These are phyloP conservation scores for Erpetoichthys calabaricus DNA, from an alignment of 2,797 vertebrate genomes.

Conservation along the genomic window DNA sequence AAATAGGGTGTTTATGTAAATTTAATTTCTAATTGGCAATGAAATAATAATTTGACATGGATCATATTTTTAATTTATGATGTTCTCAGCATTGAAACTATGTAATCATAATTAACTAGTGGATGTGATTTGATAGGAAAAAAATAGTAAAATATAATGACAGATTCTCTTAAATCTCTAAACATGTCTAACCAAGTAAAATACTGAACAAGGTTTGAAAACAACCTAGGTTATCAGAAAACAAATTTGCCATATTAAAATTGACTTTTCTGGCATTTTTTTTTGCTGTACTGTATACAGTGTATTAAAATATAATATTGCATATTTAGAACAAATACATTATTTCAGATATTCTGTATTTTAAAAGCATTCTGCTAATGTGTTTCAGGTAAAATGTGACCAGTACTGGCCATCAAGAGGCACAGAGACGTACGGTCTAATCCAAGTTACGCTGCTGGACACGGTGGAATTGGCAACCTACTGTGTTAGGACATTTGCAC, in stretches of 20 bases:
- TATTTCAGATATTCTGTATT: no score
- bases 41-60: slow-evolving; percentile 29
- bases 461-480: slow-evolving; percentile 94
- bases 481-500: slow-evolving; percentile 90
- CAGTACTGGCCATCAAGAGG: slow-evolving; percentile 95
- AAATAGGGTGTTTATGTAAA: background rate
- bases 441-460: slow-evolving; percentile 87
- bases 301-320: no score
- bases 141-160: slow-evolving; percentile 48
- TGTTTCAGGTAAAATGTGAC: slow-evolving; percentile 85
- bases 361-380: no score
- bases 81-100: slow-evolving; percentile 37
- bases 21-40: slow-evolving; percentile 23
- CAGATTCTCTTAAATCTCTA: slow-evolving; percentile 35
- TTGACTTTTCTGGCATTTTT: no score
- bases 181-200: slow-evolving; percentile 15
- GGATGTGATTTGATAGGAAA: slow-evolving; percentile 42
- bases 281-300: no score
- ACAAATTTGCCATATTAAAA: no score
- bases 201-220: no score
- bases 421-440: slow-evolving; percentile 87
- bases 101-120: slow-evolving; percentile 39
- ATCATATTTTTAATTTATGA: slow-evolving; percentile 33
- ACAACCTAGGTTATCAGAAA: no score
- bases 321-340: no score